Evolutionary conservation across 2,888 invertebrate genomes (phyloP).

Genomic region (Tinea trinotella): DNA sequence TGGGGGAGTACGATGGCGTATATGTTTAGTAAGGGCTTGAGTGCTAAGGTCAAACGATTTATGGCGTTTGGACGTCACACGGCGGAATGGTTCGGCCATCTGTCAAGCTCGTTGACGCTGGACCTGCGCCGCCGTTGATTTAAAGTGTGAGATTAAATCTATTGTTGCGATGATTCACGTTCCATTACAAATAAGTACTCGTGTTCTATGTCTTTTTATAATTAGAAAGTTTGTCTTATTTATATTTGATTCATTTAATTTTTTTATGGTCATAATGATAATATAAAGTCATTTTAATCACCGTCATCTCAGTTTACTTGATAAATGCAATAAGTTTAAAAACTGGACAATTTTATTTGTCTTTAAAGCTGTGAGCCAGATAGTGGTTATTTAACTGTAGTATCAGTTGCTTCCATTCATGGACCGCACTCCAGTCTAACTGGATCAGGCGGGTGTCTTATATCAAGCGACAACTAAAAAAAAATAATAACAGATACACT

Average conservation of each 20-base stretch:
- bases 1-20: not conserved
- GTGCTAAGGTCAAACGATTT: slow-evolving; percentile 47
- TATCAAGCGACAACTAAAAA: too few relatives aligned
- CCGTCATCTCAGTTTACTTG: too few relatives aligned
- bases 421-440: too few relatives aligned
- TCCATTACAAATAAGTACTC: not conserved
- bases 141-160: slow-evolving; percentile 39
- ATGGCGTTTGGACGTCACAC: slow-evolving; percentile 34
- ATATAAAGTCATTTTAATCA: too few relatives aligned
- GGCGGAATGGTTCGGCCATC: slow-evolving; percentile 29
- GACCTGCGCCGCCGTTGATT: slow-evolving; percentile 33
- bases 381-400: too few relatives aligned
- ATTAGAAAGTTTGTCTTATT: not conserved
- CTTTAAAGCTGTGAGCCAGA: too few relatives aligned
- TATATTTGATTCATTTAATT: not conserved
- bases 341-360: too few relatives aligned
- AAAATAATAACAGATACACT: too few relatives aligned
- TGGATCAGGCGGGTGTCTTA: too few relatives aligned
- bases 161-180: slow-evolving; percentile 42
- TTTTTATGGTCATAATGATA: too few relatives aligned
- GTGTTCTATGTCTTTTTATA: not conserved
- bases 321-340: too few relatives aligned
- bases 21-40: slow-evolving; percentile 5
- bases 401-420: too few relatives aligned
- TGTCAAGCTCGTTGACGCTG: slow-evolving; percentile 25